Conservation (phyloP, 37 sponge, comb jelly and placozoan genomes). For the Diacarnus erythraeanus region DNA sequence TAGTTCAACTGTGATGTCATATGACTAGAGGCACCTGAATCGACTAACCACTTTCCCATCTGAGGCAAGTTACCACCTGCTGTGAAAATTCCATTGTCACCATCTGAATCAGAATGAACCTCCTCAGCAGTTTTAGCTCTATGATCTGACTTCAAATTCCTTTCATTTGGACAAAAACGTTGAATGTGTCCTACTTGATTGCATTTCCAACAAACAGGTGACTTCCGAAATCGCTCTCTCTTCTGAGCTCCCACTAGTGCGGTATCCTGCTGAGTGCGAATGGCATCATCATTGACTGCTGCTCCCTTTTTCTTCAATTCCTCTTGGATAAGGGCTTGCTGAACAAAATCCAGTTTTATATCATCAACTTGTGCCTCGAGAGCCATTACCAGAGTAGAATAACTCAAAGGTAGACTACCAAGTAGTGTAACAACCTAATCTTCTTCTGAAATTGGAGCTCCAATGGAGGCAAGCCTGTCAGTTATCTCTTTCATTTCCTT, state of each 20-base stretch:
- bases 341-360: constrained; percentile 34
- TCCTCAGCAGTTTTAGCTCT: not conserved
- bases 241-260: constrained; percentile 31
- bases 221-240: not conserved
- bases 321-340: constrained; percentile 45
- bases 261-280: too few relatives aligned
- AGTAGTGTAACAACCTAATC: constrained; percentile 52
- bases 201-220: constrained; percentile 23
- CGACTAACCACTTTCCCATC: constrained; percentile 58
- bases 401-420: constrained; percentile 37
- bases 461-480: constrained; percentile 47
- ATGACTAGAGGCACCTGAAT: constrained; percentile 57
- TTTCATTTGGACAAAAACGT: constrained; percentile 35
- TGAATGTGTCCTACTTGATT: constrained; percentile 42
- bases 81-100: not conserved
- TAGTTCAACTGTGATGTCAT: constrained; percentile 29
- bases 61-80: too few relatives aligned
- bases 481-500: constrained; percentile 60
- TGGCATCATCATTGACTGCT: not conserved
- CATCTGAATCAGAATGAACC: not conserved
- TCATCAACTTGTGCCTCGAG: constrained; percentile 50
- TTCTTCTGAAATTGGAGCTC: constrained; percentile 47
- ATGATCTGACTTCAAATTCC: not conserved
- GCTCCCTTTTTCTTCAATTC: constrained; percentile 17
- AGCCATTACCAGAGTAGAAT: constrained; percentile 41